These are phyloP conservation scores for Acyrthosiphon pisum DNA, from an alignment of 1,140 invertebrate species.

Conservation along the genomic window DNA sequence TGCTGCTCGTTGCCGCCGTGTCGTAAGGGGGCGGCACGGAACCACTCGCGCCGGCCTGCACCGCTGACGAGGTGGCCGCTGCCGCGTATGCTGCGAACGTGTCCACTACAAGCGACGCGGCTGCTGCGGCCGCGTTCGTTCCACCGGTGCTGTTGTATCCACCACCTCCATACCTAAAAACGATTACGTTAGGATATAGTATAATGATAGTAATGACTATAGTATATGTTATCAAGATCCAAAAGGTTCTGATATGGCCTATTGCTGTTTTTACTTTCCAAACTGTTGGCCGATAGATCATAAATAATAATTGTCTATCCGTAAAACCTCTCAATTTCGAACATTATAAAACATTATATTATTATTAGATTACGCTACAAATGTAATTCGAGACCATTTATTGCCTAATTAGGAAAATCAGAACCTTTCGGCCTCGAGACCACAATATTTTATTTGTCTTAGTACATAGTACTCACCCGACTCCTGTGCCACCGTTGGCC, in stretches of 20 bases:
- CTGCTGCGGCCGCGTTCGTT: conserved; percentile 25
- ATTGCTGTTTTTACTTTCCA: not conserved
- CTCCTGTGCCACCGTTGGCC: not conserved
- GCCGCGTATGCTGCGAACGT: conserved; percentile 50
- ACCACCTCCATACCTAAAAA: conserved; percentile 6
- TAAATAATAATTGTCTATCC: not conserved
- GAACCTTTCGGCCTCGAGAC: not conserved
- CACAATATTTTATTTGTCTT: not conserved
- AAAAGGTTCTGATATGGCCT: not conserved
- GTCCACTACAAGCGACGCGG: conserved; percentile 41
- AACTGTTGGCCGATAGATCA: not conserved
- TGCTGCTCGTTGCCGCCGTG: conserved; percentile 25
- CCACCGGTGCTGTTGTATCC: not conserved
- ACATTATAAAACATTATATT: not conserved
- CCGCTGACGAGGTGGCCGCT: conserved; percentile 33
- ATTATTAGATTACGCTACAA: not conserved
- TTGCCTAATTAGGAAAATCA: not conserved
- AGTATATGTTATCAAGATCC: not conserved
- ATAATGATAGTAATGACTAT: not conserved
- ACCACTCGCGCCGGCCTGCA: not conserved
- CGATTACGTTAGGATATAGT: not conserved
- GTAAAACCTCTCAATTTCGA: not conserved
- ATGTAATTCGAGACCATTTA: not conserved
- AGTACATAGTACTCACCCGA: not conserved
- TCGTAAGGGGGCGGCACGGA: conserved; percentile 36